These are phyloP conservation scores for Chymomyza caudatula DNA, from an alignment of 2,888 invertebrate species.

Conservation along the genomic window DNA sequence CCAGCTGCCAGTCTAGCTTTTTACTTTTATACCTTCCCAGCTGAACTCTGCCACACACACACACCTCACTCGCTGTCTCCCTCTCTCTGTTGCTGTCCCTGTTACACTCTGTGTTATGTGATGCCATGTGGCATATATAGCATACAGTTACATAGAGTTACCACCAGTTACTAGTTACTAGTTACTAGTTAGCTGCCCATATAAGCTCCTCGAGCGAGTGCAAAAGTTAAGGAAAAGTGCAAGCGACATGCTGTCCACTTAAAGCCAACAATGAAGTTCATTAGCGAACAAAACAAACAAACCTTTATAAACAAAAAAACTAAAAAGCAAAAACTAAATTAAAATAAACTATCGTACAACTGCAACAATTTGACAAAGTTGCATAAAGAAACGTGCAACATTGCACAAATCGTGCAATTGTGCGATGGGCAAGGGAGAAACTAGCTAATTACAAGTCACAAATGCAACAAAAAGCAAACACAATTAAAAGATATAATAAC, in stretches of 20 bases:
- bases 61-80: background rate
- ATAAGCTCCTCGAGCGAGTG: conserved; percentile 14
- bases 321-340: background rate
- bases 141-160: background rate
- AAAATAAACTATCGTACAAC: background rate
- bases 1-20: background rate
- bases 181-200: background rate
- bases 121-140: background rate
- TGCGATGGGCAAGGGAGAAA: background rate
- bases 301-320: background rate
- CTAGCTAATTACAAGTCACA: background rate
- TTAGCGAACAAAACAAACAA: background rate
- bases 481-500: background rate
- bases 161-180: background rate
- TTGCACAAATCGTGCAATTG: background rate
- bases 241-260: conserved; percentile 48
- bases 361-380: conserved; percentile 24
- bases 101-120: background rate
- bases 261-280: conserved; percentile 34
- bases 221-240: conserved; percentile 37
- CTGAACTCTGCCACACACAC: background rate
- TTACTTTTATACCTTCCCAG: background rate
- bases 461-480: conserved; percentile 4
- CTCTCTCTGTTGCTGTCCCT: conserved; percentile 3
- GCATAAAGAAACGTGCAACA: conserved; percentile 1